Base-by-base conservation (phyloP, 2,113 vertebrate genomes). In the Poeciliopsis occidentalis region DNA sequence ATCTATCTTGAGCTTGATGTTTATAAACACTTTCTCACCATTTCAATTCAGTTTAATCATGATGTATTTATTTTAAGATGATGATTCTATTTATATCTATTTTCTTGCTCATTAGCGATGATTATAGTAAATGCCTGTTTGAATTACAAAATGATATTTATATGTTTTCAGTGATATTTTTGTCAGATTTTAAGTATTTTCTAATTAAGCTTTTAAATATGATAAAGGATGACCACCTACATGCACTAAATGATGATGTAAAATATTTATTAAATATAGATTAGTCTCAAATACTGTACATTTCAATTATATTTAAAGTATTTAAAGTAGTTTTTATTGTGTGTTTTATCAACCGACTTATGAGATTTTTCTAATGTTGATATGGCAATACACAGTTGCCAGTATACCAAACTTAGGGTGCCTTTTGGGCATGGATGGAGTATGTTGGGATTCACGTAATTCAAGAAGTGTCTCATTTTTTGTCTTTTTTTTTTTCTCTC, bases 111-210 rank as follows among this genome's bases (percentile, higher is more conserved):
- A 85, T 78, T 68, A 79, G 47, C 68, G 79, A 90, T 81, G 75
- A 91, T 85, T 82, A 81, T 78, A 86, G 83, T 86, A 88, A 89
- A 88, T 89, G 71, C 88, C 87, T 92, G 86, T 92, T 89, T 91
- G 85, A 88, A 91, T 87, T 86, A 84, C 71, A 66, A 85, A 83
- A 83, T 84, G 86, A 85, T 88, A 92, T 94, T 86, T 93, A 87
- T 91, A 93, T 91, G 88, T 89, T 92, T 80, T 92, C 83, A 90
- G 78, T 92, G 84, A 90, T 89, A 92, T 92, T 93, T 93, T 92
- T 93, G 87, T 91, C 89, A 47, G 83, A 88, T 86, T 87, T 82
- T 86, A 87, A 91, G 85, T 91, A 92, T 92, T 94, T 92, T 93
- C 74, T 92, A 91, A 92, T 90, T 85, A 92, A 88, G 79, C 77